Conservation (phyloP, 1,140 invertebrate genomes). For the Neotoxoptera formosana region DNA sequence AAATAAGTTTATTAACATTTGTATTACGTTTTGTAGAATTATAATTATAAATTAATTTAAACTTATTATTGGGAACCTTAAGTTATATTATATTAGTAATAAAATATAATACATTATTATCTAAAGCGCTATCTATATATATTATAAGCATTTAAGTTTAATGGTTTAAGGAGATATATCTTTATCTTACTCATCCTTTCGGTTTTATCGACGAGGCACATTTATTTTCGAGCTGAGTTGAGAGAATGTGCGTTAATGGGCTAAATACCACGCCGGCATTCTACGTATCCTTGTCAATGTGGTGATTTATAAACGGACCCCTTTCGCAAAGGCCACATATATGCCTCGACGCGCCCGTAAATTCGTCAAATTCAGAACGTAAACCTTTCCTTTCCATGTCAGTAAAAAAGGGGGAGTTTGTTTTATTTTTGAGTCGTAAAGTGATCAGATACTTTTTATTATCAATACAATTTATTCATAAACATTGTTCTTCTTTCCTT, state of each 20-base stretch:
- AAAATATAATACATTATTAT: background rate
- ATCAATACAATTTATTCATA: background rate
- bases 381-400: conserved; percentile 16
- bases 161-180: background rate
- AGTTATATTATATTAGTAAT: background rate
- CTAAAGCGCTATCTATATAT: background rate
- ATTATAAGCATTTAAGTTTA: background rate
- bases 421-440: conserved; percentile 11
- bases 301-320: conserved; percentile 32
- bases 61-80: background rate
- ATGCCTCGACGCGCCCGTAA: conserved; percentile 11
- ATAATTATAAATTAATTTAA: background rate
- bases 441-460: conserved; percentile 26
- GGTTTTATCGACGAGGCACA: background rate
- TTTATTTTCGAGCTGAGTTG: conserved; percentile 15
- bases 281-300: conserved; percentile 37
- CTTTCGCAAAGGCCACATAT: conserved; percentile 44
- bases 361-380: conserved; percentile 37
- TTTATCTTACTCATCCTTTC: conserved; percentile 28
- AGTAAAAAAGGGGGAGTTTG: background rate
- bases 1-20: background rate
- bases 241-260: conserved; percentile 39
- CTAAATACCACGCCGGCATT: conserved; percentile 42
- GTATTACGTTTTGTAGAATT: background rate
- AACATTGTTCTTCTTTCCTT: background rate